phyloP scores from a whole-genome alignment of 2,113 vertebrate genomes.

The Phocoena sinus region DNA sequence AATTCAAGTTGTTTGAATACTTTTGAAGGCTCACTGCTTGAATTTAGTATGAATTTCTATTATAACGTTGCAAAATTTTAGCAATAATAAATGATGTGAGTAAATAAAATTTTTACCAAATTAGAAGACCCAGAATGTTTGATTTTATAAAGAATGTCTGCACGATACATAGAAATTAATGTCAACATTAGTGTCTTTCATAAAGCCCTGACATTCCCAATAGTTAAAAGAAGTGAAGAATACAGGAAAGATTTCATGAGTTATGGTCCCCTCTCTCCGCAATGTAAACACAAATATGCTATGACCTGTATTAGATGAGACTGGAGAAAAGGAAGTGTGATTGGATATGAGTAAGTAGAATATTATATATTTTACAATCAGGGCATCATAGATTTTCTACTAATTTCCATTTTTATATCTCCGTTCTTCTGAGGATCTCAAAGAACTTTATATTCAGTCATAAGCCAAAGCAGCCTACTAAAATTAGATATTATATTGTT shows the following conservation, averaged over 20 bases:
- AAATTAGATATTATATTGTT: background rate
- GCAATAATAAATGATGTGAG: constrained; percentile 18
- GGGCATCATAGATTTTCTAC: background rate
- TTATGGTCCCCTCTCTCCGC: background rate
- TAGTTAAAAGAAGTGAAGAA: background rate
- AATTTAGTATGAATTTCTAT: background rate
- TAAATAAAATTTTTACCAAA: constrained; percentile 18
- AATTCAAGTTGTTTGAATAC: background rate
- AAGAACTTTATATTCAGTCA: background rate
- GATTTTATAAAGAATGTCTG: background rate
- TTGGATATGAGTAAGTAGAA: background rate
- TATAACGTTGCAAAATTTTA: background rate
- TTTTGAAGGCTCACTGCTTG: background rate
- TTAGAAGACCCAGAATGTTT: background rate
- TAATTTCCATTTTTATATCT: background rate
- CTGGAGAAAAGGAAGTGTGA: background rate
- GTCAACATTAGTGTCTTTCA: background rate
- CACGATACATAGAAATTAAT: background rate
- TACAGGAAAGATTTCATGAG: background rate
- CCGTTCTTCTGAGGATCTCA: background rate
- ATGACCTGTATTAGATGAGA: background rate
- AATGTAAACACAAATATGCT: background rate
- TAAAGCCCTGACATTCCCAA: background rate
- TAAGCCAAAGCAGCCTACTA: background rate
- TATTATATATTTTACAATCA: background rate